phyloP scores from a whole-genome alignment of 2,797 vertebrate genomes.

The Bovichtus variegatus region DNA sequence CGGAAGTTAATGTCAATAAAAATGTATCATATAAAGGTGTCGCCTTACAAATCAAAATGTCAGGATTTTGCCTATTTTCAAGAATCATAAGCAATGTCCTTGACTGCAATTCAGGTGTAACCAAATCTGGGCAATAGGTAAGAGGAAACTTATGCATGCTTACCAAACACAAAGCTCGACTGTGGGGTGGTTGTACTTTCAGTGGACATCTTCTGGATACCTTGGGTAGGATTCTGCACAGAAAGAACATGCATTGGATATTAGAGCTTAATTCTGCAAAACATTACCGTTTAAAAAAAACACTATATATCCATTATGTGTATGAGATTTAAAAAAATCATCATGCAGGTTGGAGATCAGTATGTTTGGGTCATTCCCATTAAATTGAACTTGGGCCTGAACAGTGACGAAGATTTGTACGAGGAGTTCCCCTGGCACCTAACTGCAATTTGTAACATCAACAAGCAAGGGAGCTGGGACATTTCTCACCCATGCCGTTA shows the following conservation, averaged over 20 bases:
- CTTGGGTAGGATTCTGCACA: slow-evolving; percentile 75
- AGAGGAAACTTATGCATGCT: slow-evolving; percentile 18
- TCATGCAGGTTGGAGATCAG: background rate
- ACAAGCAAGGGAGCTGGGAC: slow-evolving; percentile 52
- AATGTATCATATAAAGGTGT: background rate
- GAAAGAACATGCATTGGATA: background rate
- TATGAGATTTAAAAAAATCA: background rate
- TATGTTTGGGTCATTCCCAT: slow-evolving; percentile 7
- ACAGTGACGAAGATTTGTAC: slow-evolving; percentile 17
- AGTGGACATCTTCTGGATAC: slow-evolving; percentile 62
- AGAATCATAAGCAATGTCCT: background rate
- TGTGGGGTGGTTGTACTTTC: slow-evolving; percentile 61
- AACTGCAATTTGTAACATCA: slow-evolving; percentile 63
- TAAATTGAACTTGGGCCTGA: slow-evolving; percentile 31
- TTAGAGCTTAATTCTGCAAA: slow-evolving; percentile 4
- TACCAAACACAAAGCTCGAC: slow-evolving; percentile 80
- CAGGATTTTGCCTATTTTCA: background rate
- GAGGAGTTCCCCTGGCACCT: slow-evolving; percentile 47
- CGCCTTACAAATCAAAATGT: background rate
- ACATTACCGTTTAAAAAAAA: background rate
- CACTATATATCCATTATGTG: background rate
- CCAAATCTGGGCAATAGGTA: background rate
- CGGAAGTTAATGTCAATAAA: slow-evolving; percentile 8
- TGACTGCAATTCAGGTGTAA: background rate
- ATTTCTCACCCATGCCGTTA: slow-evolving; percentile 64